Conservation (phyloP, 2,888 invertebrate species). For the Liodrosophila aerea region DNA sequence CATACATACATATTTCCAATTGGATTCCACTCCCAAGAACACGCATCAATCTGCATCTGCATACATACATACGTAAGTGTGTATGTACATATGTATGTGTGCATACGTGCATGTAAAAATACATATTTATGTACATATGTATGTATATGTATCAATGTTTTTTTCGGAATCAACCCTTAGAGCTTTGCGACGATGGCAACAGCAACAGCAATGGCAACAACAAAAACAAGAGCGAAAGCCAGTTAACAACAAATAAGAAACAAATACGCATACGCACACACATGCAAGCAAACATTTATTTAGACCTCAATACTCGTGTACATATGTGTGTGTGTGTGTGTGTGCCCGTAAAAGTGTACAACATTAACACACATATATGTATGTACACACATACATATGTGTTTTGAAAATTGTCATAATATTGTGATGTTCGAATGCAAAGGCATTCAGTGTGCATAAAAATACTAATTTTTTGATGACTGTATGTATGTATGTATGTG, state of each 20-base stretch:
- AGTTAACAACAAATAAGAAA: constrained; percentile 50
- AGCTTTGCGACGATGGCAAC: constrained; percentile 50
- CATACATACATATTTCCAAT: neutral
- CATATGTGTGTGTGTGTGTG: neutral
- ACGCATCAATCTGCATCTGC: constrained; percentile 4
- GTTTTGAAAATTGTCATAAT: no score
- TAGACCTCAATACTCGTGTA: no score
- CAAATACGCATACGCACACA: constrained; percentile 3
- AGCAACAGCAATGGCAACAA: constrained; percentile 47
- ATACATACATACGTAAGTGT: neutral
- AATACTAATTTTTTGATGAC: no score
- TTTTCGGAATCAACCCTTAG: constrained; percentile 59
- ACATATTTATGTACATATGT: neutral
- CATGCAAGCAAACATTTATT: neutral
- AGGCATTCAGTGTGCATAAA: no score
- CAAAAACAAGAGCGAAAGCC: constrained; percentile 41
- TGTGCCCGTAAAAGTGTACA: no score
- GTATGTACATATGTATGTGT: constrained; percentile 1
- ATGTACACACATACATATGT: no score
- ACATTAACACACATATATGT: no score
- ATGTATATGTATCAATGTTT: neutral
- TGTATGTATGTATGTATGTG: constrained; percentile 1
- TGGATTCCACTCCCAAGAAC: neutral
- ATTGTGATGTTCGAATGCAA: no score
- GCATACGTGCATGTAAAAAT: neutral